A percentile compares a stretch with the other conserved stretches of the same genome.
These are phyloP conservation scores for Pachycephala philippinensis DNA, from an alignment of 2,113 vertebrate species.

Conservation along the genomic window DNA sequence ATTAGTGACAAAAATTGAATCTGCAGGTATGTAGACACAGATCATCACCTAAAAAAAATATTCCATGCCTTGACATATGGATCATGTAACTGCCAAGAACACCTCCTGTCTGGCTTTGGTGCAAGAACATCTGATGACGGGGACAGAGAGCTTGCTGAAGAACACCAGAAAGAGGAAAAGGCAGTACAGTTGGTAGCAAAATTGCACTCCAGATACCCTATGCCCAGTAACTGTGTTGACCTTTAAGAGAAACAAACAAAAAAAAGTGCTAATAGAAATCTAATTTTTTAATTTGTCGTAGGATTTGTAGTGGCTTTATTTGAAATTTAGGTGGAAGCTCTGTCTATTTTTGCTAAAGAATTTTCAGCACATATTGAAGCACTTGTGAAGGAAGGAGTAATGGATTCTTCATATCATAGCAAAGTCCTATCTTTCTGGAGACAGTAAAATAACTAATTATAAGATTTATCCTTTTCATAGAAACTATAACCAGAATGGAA, in stretches of 20 bases:
- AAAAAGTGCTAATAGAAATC: not conserved
- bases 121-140: not conserved
- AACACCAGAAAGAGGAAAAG: constrained; percentile 1
- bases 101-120: not conserved
- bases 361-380: not conserved
- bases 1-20: not conserved
- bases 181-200: not conserved
- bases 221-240: constrained; percentile 3
- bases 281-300: not conserved
- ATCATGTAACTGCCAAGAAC: constrained; percentile 35
- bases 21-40: not conserved
- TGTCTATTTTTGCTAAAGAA: not conserved
- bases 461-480: not conserved
- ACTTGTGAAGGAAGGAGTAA: not conserved
- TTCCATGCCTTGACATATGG: constrained; percentile 29
- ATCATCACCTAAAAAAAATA: not conserved
- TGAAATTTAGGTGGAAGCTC: not conserved
- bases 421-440: not conserved
- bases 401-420: not conserved
- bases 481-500: not conserved
- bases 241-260: constrained; percentile 1
- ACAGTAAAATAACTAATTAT: not conserved
- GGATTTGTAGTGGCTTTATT: not conserved
- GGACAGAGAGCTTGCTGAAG: not conserved
- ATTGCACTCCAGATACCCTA: constrained; percentile 6